These are phyloP conservation scores for Aspidapion aeneum DNA, from an alignment of 2,888 invertebrate species.

Conservation along the genomic window DNA sequence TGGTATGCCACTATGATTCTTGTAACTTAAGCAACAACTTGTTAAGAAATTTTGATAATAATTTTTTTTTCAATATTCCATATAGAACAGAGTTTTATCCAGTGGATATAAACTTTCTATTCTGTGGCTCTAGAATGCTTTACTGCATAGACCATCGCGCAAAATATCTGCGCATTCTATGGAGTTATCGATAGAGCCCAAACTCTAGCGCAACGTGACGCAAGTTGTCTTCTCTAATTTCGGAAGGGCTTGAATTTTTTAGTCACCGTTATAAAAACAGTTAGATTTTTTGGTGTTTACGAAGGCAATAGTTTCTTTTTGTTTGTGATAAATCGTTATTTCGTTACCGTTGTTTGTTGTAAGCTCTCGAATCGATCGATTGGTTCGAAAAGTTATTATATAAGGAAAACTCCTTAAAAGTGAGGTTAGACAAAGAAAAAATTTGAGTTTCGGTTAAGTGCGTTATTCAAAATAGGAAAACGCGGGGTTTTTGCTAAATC, in stretches of 20 bases:
- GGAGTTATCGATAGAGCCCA: background rate
- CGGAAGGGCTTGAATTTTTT: background rate
- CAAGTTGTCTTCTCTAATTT: constrained; percentile 6
- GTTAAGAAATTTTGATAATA: no score
- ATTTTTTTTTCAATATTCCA: no score
- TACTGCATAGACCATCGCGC: no score
- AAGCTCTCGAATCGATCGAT: background rate
- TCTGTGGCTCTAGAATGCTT: no score
- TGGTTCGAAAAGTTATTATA: background rate
- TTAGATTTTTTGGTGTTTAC: background rate
- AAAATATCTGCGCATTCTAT: background rate
- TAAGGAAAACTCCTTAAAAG: background rate
- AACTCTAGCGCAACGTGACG: constrained; percentile 22
- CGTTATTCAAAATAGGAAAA: background rate
- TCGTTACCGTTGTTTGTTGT: background rate
- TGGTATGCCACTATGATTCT: background rate
- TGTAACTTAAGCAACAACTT: no score
- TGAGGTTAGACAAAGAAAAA: background rate
- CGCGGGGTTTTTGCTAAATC: background rate
- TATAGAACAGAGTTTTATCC: no score
- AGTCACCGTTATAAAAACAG: no score
- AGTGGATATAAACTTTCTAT: no score
- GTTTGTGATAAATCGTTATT: no score
- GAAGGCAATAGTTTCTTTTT: background rate
- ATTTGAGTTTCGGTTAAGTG: background rate